Base-by-base conservation (phyloP, 2,888 invertebrate species). In the Melinopterus prodromus region DNA sequence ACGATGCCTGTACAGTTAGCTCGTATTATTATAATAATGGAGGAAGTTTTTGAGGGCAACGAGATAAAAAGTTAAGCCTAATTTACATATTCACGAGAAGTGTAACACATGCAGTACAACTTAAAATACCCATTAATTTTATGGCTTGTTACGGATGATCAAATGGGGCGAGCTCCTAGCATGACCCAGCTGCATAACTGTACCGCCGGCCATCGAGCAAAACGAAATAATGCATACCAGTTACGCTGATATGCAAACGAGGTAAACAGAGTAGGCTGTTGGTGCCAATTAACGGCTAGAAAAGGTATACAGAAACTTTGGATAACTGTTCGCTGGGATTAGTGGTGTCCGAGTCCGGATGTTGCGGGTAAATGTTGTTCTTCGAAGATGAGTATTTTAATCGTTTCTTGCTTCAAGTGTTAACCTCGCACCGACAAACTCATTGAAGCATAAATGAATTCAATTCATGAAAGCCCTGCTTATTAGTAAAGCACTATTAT, bases 181-280 rank as follows among this genome's bases (percentile, higher is more conserved):
- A 53, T 12, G 53, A 12, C 53, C 53, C 53, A 53, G 53, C 53
- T 53, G 53, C 53, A 53, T 53, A 53, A 53, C 53, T 53, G 53
- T 53, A 53, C 7, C 53, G 5, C 53, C 53, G 53, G 7, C 12
- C 53, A 53, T 53, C 2, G 53, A 53, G 53, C 53, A 53, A 53
- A 53, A 53, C 53, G 5, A 53, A 53, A 53, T 53, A 53, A 53
- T 53, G 53, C 53, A 53, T 53, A 53, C 53, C 53, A 53, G 53
- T 53, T 53, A 53, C 53, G 53, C 53, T 53, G 53, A 53, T 53
- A 53, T 53, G 53, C 53, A 53, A 53, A 53, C 53, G 53, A 53
- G 53, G 53, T 53, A 53, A 53, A 53, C 53, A 53, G 53, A 53
- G 53, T 53, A 53, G 53, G 53, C 12, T 53, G 53, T 12, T 53